A percentile compares a stretch with the other conserved stretches of the same genome.
Conservation (phyloP, 2,797 vertebrate genomes). For the Danio tinwini region DNA sequence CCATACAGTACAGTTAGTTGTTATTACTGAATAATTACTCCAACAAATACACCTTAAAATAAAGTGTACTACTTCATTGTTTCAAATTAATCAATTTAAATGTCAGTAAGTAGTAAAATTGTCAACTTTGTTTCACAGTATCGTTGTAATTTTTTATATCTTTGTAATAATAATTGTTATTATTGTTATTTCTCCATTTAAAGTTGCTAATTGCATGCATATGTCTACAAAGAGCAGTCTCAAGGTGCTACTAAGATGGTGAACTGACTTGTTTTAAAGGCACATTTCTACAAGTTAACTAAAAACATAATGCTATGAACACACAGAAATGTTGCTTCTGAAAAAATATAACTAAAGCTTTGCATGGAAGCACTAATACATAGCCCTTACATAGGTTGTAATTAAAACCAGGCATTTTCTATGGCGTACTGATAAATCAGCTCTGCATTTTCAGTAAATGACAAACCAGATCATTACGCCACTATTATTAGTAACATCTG, state of each 20-base stretch:
- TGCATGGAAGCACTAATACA: neutral
- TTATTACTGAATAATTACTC: too few species aligned
- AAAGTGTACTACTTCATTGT: too few species aligned
- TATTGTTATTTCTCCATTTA: neutral
- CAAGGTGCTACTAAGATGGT: neutral
- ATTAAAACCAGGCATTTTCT: slow-evolving; percentile 14
- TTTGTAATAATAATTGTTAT: neutral
- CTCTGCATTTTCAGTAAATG: slow-evolving; percentile 26
- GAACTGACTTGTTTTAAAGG: neutral
- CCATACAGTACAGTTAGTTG: too few species aligned
- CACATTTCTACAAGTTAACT: neutral
- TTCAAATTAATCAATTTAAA: too few species aligned
- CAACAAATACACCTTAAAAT: too few species aligned
- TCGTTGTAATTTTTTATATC: too few species aligned
- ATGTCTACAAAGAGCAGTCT: neutral
- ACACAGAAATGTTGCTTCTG: slow-evolving; percentile 1
- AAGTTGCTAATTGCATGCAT: neutral
- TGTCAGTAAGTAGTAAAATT: too few species aligned
- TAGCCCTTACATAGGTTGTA: neutral
- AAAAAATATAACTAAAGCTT: neutral
- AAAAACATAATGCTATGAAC: slow-evolving; percentile 12
- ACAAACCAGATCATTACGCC: slow-evolving; percentile 35
- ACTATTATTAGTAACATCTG: slow-evolving; percentile 37
- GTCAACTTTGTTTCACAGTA: too few species aligned
- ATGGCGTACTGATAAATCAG: slow-evolving; percentile 4